Base-by-base conservation (phyloP, 2,888 invertebrate species). In the Agrilus cyanescens region DNA sequence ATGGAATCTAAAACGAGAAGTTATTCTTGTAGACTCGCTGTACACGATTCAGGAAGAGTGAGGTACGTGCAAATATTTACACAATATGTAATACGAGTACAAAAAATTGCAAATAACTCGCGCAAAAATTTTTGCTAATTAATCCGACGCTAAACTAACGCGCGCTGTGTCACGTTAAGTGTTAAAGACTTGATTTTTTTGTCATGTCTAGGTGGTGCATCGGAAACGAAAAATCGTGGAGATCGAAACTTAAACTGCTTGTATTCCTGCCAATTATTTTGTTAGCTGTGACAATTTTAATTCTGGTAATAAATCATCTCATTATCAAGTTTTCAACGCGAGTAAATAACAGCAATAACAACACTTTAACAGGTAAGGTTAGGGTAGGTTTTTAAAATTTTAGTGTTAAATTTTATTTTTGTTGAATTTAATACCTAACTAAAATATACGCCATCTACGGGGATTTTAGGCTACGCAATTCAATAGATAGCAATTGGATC, bases 41-140 rank as follows among this genome's bases (percentile, higher is more conserved):
- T 66, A 38, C 63, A 68, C 48, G 69, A 68, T 47, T 62, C 67
- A 29, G 71, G 71, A 46, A 65, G 69, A 59, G 60, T 70, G 49
- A 67, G 67, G 67, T 69, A 60, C 47, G 57, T 58, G 53, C 12
- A 18, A 25, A 29, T 40, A 33, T 33, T 33, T 33, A 33, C 13
- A 13, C n/a, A 33, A 13, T 33, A 46, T 41, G 38, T 33, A 33
- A 13, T 33, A 46, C 43, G 38, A 50, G 48, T 40, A 37, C 44
- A 46, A 42, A n/a, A 15, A 12, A 20, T 16, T 37, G 3, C 12
- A n/a, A 2, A 1, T 18, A 8, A 36, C 18, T 6, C n/a, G 7
- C 20, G 20, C 20, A 5, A 20, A 20, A 7, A 5, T 20, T 5
- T 5, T 20, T 5, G 7, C 10, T 25, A 25, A 25, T 25, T 25